Evolutionary conservation across 2,113 vertebrate genomes (phyloP).

Genomic region (Merops nubicus): DNA sequence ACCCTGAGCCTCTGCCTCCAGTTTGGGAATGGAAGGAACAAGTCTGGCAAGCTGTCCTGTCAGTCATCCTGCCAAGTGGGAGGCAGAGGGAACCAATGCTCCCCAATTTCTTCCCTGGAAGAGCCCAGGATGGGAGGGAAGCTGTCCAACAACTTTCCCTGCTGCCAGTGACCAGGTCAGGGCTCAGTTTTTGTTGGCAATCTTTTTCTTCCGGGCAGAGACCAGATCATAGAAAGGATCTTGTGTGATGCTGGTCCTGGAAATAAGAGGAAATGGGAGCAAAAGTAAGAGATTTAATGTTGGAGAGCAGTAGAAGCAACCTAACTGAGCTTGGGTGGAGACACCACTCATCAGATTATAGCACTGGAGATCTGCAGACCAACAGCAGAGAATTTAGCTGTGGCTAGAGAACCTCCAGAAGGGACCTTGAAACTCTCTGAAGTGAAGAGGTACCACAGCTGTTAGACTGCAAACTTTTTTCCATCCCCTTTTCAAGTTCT

Average conservation of each 20-base stretch:
- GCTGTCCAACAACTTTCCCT: neutral
- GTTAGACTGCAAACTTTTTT: neutral
- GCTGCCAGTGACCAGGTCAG: neutral
- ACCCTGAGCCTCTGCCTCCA: neutral
- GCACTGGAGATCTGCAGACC: neutral
- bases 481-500: neutral
- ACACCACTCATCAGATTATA: neutral
- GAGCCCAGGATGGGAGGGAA: neutral
- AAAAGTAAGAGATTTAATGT: neutral
- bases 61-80: neutral
- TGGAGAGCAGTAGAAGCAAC: neutral
- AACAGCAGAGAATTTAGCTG: neutral
- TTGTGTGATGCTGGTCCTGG: slow-evolving; percentile 92
- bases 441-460: neutral
- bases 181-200: slow-evolving; percentile 82
- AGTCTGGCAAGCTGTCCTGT: neutral
- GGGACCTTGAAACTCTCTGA: neutral
- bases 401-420: neutral
- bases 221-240: slow-evolving; percentile 94
- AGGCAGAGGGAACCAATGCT: neutral
- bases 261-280: neutral
- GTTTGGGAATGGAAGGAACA: neutral
- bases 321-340: neutral
- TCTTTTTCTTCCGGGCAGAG: slow-evolving; percentile 90
- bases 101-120: neutral